Base-by-base conservation (phyloP, 2,888 invertebrate genomes). In the Phrixothrix hirtus region DNA sequence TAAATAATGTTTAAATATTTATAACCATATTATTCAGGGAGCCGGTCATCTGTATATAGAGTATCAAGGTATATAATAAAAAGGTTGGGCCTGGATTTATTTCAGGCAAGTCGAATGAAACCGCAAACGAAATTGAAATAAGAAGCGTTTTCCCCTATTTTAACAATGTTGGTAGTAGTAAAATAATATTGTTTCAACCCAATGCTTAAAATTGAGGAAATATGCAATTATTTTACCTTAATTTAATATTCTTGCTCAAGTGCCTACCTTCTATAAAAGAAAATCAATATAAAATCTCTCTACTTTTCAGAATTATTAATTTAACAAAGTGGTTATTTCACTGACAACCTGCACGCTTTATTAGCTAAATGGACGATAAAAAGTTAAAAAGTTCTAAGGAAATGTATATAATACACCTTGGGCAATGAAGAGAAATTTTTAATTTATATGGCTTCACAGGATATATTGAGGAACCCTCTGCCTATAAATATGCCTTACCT, bases 251-350 rank as follows among this genome's bases (percentile, higher is more conserved):
- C 36, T 46, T 41, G 51, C 36, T 29, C 10, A 43, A 41, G 21
- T 43, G n/a, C 42, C 41, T 56, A 48, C 53, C 41, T 39, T 42
- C 42, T 44, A 39, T 47, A 42, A 55, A 55, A 45, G 58, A 57
- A 58, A 58, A 58, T 58, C 58, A 58, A 58, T 58, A 58, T 52
- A 48, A 47, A 46, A 55, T 55, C 51, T 46, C 53, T 41, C 42
- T 55, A 45, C 50, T 55, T 51, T 55, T 55, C 51, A 52, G 51
- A 51, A 55, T 51, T 51, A 55, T 55, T 55, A 55, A 55, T 55
- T 49, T 51, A 51, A 55, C 55, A 55, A 52, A 55, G 55, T 55
- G 55, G 51, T 51, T 51, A 51, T 55, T 55, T 52, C 47, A 41
- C 49, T 47, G 48, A 52, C 46, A 52, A 52, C 46, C 46, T 45